Conservation (phyloP, 2,797 vertebrate species). For the Pitangus sulphuratus region DNA sequence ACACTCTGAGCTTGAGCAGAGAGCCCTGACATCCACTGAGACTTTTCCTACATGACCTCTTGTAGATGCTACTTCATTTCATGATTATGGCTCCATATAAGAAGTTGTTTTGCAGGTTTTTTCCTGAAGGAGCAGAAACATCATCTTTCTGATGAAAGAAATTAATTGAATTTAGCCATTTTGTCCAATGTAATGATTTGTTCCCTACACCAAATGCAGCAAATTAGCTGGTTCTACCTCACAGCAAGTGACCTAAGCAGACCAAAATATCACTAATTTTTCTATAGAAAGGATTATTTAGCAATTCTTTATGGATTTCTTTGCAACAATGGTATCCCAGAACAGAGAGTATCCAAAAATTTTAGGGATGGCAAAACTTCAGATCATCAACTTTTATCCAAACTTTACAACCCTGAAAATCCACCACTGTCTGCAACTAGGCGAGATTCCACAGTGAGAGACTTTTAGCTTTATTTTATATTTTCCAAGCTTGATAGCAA, state of each 20-base stretch:
- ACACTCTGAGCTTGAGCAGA: not conserved
- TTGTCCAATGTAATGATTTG: not conserved
- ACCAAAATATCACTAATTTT: not conserved
- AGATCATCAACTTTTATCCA: not conserved
- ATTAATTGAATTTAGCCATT: not conserved
- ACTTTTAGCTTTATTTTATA: not conserved
- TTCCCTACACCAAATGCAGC: not conserved
- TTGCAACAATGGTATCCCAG: not conserved
- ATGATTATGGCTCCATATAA: not conserved
- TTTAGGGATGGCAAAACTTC: not conserved
- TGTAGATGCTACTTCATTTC: not conserved
- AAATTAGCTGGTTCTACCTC: not conserved
- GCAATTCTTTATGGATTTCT: not conserved
- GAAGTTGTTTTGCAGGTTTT: not conserved
- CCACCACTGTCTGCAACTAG: not conserved
- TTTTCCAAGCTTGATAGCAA: not conserved
- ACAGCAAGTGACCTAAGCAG: rapidly evolving
- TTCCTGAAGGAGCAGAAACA: not conserved
- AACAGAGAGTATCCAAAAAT: not conserved
- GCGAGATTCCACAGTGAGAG: not conserved
- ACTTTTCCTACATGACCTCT: not conserved
- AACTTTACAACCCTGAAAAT: not conserved
- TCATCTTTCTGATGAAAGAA: not conserved
- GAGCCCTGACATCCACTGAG: not conserved
- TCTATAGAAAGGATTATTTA: not conserved